phyloP scores from a whole-genome alignment of 2,797 vertebrate species.

The Vultur gryphus region DNA sequence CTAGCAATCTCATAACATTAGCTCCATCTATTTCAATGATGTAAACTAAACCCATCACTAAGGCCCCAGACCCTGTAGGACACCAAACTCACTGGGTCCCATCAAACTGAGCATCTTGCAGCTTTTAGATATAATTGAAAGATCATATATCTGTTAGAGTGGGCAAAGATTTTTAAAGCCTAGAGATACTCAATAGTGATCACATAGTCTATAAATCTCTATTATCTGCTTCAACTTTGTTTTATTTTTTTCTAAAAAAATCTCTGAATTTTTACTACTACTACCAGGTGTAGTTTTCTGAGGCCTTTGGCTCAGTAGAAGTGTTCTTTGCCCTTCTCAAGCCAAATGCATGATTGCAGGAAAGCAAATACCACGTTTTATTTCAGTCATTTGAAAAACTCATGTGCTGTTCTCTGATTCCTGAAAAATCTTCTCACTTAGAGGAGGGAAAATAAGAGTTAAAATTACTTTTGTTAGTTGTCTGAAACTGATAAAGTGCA shows the following conservation, averaged over 20 bases:
- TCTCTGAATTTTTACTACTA: neutral
- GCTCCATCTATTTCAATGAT: neutral
- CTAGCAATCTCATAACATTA: neutral
- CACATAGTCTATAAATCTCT: neutral
- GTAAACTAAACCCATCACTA: neutral
- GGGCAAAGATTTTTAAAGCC: neutral
- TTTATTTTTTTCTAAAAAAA: neutral
- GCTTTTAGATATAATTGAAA: neutral
- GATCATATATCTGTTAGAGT: neutral
- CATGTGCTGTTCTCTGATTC: neutral
- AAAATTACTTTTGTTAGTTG: neutral
- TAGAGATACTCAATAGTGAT: neutral
- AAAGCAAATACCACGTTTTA: conserved; percentile 16
- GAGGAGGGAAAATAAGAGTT: neutral
- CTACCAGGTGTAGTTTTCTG: neutral
- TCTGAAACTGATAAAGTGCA: neutral
- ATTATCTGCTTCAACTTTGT: neutral
- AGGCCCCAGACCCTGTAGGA: neutral
- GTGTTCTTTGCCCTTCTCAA: conserved; percentile 31
- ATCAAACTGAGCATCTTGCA: neutral
- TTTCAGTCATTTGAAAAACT: conserved; percentile 9
- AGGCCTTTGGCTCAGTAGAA: neutral
- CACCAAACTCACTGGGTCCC: neutral
- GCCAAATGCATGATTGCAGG: neutral
- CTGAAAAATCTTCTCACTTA: neutral